Percentiles rank a stretch among this genome's conserved stretches.
These are phyloP conservation scores for Asteroscopus sphinx DNA, from an alignment of 2,888 invertebrate genomes.

Conservation along the genomic window DNA sequence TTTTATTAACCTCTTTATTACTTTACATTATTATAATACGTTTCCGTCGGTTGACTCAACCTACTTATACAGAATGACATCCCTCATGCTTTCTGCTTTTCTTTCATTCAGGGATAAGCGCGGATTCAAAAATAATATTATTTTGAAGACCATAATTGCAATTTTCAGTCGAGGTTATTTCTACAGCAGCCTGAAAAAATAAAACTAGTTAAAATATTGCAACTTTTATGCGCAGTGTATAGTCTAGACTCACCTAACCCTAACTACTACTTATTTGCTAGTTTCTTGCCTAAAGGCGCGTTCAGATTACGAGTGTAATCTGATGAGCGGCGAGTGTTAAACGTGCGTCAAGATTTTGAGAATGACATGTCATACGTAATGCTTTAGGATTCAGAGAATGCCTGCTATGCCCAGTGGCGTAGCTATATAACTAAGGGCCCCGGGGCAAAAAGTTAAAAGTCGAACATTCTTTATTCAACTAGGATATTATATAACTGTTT, in stretches of 20 bases:
- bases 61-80: neutral
- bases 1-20: neutral
- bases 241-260: slow-evolving; percentile 11
- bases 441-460: too few species aligned
- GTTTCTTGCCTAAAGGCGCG: slow-evolving; percentile 14
- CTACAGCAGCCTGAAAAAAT: slow-evolving; percentile 14
- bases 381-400: neutral
- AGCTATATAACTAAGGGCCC: too few species aligned
- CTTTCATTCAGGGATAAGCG: slow-evolving; percentile 24
- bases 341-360: neutral
- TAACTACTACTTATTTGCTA: slow-evolving; percentile 19
- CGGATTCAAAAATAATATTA: slow-evolving; percentile 21
- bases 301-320: neutral
- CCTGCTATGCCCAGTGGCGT: neutral
- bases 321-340: too few species aligned
- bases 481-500: too few species aligned
- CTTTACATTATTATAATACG: neutral
- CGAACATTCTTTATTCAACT: too few species aligned
- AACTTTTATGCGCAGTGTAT: slow-evolving; percentile 5
- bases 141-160: slow-evolving; percentile 20
- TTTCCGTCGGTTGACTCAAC: neutral
- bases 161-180: slow-evolving; percentile 9
- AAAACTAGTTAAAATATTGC: slow-evolving; percentile 23
- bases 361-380: neutral
- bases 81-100: slow-evolving; percentile 10